Percentiles rank a stretch among this genome's conserved stretches.
Conservation (phyloP, 23 tunicate genomes). For the Styela plicata region DNA sequence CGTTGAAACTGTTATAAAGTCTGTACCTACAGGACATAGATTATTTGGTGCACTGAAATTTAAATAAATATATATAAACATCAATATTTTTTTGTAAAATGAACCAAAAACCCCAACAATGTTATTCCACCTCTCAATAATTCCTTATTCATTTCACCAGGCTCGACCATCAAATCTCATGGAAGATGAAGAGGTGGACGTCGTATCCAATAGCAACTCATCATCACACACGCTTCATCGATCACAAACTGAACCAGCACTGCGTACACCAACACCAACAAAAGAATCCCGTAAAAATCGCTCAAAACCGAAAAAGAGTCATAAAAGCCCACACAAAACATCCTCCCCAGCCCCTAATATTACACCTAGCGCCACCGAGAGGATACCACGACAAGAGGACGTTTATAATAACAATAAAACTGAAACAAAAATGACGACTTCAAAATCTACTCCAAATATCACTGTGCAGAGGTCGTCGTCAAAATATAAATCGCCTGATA, state of each 20-base stretch:
- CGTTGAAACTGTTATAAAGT: too few relatives aligned
- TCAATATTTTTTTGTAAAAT: too few relatives aligned
- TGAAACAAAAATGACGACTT: constrained; percentile 6
- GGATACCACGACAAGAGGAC: not conserved
- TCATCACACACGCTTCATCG: not conserved
- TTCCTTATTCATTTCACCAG: too few relatives aligned
- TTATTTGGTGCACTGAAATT: too few relatives aligned
- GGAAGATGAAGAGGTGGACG: not conserved
- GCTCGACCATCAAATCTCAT: not conserved
- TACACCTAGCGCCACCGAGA: not conserved
- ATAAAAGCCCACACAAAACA: not conserved
- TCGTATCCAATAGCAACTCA: not conserved
- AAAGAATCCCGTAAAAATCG: constrained; percentile 11
- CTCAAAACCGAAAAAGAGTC: not conserved
- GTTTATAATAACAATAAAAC: constrained; percentile 13
- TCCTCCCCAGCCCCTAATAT: not conserved
- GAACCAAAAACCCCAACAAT: too few relatives aligned
- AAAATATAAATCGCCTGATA: constrained; percentile 18
- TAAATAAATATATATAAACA: too few relatives aligned
- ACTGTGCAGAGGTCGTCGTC: constrained; percentile 6
- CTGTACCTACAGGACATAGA: too few relatives aligned
- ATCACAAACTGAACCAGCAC: not conserved
- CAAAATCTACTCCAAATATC: constrained; percentile 22
- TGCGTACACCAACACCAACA: not conserved
- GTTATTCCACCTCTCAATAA: too few relatives aligned